phyloP scores from a whole-genome alignment of 2,113 vertebrate genomes.

The Etheostoma spectabile region DNA sequence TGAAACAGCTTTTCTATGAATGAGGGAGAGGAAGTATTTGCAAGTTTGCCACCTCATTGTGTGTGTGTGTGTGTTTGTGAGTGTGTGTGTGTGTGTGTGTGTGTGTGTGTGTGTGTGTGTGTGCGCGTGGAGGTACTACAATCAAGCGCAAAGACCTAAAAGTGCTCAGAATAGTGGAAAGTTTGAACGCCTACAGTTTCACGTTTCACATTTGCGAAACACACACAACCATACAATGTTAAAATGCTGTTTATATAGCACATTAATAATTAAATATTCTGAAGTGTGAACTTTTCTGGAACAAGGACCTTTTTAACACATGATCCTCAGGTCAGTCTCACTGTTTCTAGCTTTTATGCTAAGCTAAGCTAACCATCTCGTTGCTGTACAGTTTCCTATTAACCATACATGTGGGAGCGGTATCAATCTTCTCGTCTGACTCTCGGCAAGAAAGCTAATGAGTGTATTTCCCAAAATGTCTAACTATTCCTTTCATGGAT shows the following conservation, averaged over 20 bases:
- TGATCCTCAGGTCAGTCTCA: too few relatives aligned
- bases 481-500: neutral
- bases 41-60: too few relatives aligned
- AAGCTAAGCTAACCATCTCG: neutral
- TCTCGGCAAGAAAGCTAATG: neutral
- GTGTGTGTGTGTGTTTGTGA: neutral
- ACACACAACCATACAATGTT: neutral
- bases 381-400: neutral
- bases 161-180: neutral
- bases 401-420: neutral
- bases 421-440: neutral
- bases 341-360: neutral
- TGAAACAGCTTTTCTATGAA: conserved; percentile 20
- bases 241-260: neutral
- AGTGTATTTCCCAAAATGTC: neutral
- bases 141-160: neutral
- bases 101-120: neutral
- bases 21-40: neutral
- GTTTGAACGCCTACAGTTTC: neutral
- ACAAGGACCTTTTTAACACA: too few relatives aligned
- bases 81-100: neutral
- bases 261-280: neutral
- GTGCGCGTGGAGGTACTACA: neutral
- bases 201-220: neutral
- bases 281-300: neutral